Evolutionary conservation across 1,140 invertebrate genomes (phyloP).

Genomic region (Semibalanus balanoides): DNA sequence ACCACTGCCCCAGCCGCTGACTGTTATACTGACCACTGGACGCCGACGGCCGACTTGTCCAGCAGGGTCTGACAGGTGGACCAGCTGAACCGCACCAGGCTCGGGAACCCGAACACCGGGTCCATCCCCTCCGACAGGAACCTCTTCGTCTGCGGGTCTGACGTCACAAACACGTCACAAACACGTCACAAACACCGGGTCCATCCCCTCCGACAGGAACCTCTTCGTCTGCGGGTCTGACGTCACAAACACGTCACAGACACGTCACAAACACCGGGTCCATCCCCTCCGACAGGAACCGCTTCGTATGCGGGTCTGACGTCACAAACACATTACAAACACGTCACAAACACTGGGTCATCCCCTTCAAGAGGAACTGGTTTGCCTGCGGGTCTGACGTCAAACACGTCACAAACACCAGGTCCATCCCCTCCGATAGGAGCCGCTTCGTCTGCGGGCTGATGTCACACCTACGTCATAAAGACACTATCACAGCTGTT

Average conservation of each 20-base stretch:
- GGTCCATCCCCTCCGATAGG: conserved; percentile 63
- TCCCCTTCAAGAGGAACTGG: conserved; percentile 63
- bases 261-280: conserved; percentile 91
- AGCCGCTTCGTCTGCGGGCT: conserved; percentile 92
- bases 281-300: conserved; percentile 65
- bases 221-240: conserved; percentile 87
- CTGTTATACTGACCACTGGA: conserved; percentile 59
- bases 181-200: conserved; percentile 90
- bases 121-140: conserved; percentile 74
- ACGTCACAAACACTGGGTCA: conserved; percentile 89
- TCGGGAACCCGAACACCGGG: conserved; percentile 86
- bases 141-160: conserved; percentile 87
- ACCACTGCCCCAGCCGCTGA: no score
- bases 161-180: no score
- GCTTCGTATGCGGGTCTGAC: conserved; percentile 84
- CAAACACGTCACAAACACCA: conserved; percentile 86
- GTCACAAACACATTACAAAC: no score
- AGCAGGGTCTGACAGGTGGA: conserved; percentile 76
- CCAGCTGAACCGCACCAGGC: conserved; percentile 95
- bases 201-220: conserved; percentile 67
- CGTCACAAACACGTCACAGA: no score
- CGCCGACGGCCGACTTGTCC: conserved; percentile 49
- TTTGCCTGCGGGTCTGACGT: conserved; percentile 80
- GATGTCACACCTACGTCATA: no score
- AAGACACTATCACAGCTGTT: no score